A percentile compares a stretch with the other conserved stretches of the same genome.
Conservation (phyloP, 2,797 vertebrate species). For the Oophaga sylvatica region DNA sequence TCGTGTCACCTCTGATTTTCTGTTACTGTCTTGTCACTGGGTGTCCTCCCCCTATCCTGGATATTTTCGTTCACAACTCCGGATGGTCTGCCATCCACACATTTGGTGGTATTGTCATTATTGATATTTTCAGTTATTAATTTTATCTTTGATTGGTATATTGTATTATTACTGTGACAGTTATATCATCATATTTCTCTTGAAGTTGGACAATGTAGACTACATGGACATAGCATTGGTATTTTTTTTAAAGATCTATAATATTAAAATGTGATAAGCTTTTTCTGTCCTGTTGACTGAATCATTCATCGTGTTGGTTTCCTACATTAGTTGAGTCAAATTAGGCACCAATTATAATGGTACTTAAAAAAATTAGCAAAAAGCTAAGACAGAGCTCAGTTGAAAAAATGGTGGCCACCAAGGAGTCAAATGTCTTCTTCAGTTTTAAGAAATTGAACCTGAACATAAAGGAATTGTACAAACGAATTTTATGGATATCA, state of each 20-base stretch:
- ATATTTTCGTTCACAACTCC: too few species aligned
- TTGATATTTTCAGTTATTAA: too few species aligned
- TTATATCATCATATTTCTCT: too few species aligned
- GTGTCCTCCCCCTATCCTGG: too few species aligned
- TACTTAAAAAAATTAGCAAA: not conserved
- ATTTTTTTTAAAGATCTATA: conserved; percentile 19
- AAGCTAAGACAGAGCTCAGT: too few species aligned
- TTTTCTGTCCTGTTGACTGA: not conserved
- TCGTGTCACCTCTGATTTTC: too few species aligned
- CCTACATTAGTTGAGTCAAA: not conserved
- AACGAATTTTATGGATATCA: too few species aligned
- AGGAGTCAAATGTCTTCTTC: not conserved
- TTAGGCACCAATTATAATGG: not conserved
- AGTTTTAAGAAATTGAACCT: not conserved
- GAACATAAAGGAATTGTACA: not conserved
- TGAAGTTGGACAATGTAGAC: conserved; percentile 22
- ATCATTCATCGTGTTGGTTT: not conserved
- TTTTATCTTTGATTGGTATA: too few species aligned
- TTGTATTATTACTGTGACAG: too few species aligned
- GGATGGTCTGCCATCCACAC: too few species aligned
- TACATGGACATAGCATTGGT: not conserved
- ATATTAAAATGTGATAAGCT: not conserved
- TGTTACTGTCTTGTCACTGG: too few species aligned
- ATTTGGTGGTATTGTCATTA: too few species aligned
- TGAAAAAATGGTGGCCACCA: not conserved